Evolutionary conservation across 2,113 vertebrate genomes (phyloP).

Genomic region (Vidua macroura): DNA sequence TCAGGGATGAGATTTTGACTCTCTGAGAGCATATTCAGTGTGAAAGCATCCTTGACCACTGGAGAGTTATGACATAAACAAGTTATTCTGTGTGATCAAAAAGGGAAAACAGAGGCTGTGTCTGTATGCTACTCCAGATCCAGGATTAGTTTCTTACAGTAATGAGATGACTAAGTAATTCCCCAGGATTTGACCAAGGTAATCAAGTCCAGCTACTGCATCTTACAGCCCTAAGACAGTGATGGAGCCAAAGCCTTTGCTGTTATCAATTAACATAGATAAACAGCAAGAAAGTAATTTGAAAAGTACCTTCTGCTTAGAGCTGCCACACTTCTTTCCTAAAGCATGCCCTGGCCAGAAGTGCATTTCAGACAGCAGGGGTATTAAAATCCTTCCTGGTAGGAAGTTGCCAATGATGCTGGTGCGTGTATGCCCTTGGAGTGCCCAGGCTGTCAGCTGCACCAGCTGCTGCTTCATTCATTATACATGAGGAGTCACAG

Average conservation of each 20-base stretch:
- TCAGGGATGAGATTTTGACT: neutral
- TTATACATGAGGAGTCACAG: conserved; percentile 66
- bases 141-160: conserved; percentile 18
- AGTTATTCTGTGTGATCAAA: neutral
- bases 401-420: conserved; percentile 27
- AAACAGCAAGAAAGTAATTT: neutral
- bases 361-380: neutral
- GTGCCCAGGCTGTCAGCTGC: conserved; percentile 60
- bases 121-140: neutral
- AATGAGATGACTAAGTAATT: conserved; percentile 13
- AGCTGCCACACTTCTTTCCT: neutral
- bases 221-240: neutral
- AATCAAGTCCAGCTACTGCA: neutral
- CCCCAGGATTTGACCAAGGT: neutral
- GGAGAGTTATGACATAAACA: neutral
- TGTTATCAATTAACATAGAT: neutral
- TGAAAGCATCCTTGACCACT: neutral
- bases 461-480: conserved; percentile 72
- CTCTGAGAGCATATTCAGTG: neutral
- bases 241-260: neutral
- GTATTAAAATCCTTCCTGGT: conserved; percentile 21
- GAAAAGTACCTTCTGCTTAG: neutral
- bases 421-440: conserved; percentile 51
- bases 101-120: neutral
- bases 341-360: neutral